Evolutionary conservation across 2,888 invertebrate genomes (phyloP).

Genomic region (Drosophila borealis): DNA sequence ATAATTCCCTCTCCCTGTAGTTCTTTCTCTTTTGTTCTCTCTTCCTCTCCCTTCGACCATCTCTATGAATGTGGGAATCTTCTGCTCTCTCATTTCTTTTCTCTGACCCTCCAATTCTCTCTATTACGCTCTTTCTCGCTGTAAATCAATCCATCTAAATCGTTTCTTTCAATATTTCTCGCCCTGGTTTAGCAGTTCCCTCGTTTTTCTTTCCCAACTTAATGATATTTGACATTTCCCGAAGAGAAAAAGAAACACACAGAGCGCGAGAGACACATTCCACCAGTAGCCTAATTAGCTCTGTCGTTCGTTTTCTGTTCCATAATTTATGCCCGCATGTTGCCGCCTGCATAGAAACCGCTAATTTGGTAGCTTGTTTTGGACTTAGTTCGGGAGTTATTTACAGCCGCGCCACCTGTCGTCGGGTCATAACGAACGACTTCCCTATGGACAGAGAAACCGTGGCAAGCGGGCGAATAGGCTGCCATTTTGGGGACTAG

Average conservation of each 20-base stretch:
- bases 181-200: no score
- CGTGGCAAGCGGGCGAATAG: constrained; percentile 5
- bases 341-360: constrained; percentile 30
- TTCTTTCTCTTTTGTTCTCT: no score
- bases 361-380: constrained; percentile 68
- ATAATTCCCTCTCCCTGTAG: neutral
- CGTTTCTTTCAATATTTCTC: no score
- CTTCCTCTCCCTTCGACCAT: no score
- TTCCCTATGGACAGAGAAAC: constrained; percentile 51
- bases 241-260: neutral
- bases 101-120: no score
- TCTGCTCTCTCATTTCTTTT: no score
- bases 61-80: no score
- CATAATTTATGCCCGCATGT: constrained; percentile 55
- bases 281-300: constrained; percentile 38
- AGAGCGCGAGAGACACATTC: constrained; percentile 12
- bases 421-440: constrained; percentile 59
- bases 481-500: constrained; percentile 15
- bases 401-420: constrained; percentile 69
- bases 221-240: neutral
- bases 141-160: no score
- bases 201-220: no score
- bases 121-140: no score
- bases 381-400: constrained; percentile 40
- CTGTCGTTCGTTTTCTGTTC: constrained; percentile 22